Percentiles rank a stretch among this genome's conserved stretches.
Conservation (phyloP, 2,113 vertebrate species). For the Narcine bancroftii region DNA sequence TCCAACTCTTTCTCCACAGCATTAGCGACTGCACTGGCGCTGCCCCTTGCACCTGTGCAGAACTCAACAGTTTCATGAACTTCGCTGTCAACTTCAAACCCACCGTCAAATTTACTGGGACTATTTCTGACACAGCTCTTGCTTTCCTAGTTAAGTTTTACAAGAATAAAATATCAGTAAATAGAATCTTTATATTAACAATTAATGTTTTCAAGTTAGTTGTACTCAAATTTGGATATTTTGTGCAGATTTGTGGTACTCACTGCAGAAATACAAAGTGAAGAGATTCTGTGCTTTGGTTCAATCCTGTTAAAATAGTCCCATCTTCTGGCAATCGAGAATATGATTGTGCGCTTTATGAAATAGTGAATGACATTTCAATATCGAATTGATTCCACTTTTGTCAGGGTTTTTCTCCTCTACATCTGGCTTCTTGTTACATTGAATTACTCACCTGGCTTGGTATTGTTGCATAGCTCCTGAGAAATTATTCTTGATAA, state of each 20-base stretch:
- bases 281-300: neutral
- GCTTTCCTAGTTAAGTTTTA: neutral
- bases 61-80: no score
- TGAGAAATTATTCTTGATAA: slow-evolving; percentile 54
- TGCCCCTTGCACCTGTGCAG: no score
- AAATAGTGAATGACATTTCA: neutral
- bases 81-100: no score
- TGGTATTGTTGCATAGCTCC: slow-evolving; percentile 55
- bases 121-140: no score
- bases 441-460: slow-evolving; percentile 54
- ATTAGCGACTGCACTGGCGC: no score
- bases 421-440: neutral
- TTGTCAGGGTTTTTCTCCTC: neutral
- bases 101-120: no score
- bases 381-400: neutral
- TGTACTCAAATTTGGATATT: neutral
- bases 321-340: neutral
- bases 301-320: neutral
- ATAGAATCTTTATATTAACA: neutral
- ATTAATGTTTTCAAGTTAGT: neutral
- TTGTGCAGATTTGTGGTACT: no score
- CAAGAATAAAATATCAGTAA: neutral
- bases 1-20: no score
- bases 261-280: neutral
- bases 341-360: neutral